These are phyloP conservation scores for Hydrocynus forskahlii DNA, from an alignment of 2,797 vertebrate genomes.

Conservation along the genomic window DNA sequence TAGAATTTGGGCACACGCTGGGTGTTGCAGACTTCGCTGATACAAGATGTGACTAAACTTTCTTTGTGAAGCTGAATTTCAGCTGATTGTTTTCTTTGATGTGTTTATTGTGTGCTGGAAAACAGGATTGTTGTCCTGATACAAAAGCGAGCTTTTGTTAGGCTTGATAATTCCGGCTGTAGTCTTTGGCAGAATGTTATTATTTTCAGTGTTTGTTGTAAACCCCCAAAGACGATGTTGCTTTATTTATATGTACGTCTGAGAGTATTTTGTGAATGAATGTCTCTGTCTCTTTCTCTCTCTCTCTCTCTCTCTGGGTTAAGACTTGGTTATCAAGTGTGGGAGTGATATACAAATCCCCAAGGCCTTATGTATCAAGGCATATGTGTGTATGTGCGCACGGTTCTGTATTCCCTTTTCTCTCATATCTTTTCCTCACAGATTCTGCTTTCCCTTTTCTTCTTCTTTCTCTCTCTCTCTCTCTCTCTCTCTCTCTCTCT, in stretches of 20 bases:
- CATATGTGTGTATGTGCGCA: background rate
- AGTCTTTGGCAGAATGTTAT: conserved; percentile 11
- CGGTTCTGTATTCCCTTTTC: background rate
- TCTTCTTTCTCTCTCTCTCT: too few relatives aligned
- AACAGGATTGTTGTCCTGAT: background rate
- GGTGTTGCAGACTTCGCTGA: background rate
- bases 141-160: background rate
- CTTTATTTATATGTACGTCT: conserved; percentile 20
- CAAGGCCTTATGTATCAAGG: background rate
- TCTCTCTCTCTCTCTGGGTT: conserved; percentile 1
- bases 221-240: conserved; percentile 1
- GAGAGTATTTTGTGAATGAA: conserved; percentile 9
- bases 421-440: background rate
- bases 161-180: conserved; percentile 7
- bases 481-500: conserved; percentile 3
- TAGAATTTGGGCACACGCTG: background rate
- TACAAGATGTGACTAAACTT: background rate
- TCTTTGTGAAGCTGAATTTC: background rate
- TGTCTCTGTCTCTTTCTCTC: background rate
- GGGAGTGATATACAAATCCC: conserved; percentile 8
- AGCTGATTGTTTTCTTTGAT: background rate
- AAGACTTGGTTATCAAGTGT: conserved; percentile 17
- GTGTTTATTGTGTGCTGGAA: conserved; percentile 20
- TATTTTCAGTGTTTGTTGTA: conserved; percentile 10
- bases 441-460: too few relatives aligned